phyloP scores from a whole-genome alignment of 2,888 invertebrate species.

The Selenia dentaria region DNA sequence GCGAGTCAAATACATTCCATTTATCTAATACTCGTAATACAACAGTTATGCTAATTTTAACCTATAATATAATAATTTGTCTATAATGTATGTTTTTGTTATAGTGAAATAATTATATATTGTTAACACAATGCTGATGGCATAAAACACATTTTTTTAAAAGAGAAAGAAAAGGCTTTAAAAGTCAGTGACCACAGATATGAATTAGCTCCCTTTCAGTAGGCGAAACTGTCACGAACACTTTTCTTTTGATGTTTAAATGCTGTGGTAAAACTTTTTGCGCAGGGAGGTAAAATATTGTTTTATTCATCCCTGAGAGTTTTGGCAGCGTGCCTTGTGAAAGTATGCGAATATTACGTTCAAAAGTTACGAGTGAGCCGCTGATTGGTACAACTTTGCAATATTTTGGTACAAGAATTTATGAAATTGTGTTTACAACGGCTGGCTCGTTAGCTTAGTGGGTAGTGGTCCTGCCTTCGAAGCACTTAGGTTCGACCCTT shows the following conservation, averaged over 20 bases:
- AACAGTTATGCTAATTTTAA: too few species aligned
- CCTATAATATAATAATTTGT: too few species aligned
- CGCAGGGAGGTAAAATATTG: conserved; percentile 14
- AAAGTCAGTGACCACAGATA: neutral
- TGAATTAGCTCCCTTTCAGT: neutral
- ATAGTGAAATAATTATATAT: too few species aligned
- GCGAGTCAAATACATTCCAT: too few species aligned
- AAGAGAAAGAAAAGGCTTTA: too few species aligned
- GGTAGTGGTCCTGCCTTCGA: too few species aligned
- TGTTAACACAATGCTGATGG: too few species aligned
- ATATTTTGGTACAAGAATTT: conserved; percentile 1
- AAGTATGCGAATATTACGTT: conserved; percentile 21
- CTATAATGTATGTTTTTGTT: too few species aligned
- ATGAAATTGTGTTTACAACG: conserved; percentile 5
- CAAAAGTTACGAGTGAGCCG: conserved; percentile 11
- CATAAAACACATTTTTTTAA: too few species aligned
- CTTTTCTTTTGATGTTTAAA: conserved; percentile 12
- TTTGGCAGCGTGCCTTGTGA: conserved; percentile 12
- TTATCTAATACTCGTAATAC: too few species aligned
- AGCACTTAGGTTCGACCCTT: too few species aligned
- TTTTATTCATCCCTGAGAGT: conserved; percentile 8
- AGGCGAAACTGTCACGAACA: conserved; percentile 2
- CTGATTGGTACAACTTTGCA: conserved; percentile 12
- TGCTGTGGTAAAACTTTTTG: conserved; percentile 5
- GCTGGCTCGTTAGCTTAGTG: too few species aligned